These are phyloP conservation scores for Phoxinus phoxinus DNA, from an alignment of 2,113 vertebrate species.

Conservation along the genomic window DNA sequence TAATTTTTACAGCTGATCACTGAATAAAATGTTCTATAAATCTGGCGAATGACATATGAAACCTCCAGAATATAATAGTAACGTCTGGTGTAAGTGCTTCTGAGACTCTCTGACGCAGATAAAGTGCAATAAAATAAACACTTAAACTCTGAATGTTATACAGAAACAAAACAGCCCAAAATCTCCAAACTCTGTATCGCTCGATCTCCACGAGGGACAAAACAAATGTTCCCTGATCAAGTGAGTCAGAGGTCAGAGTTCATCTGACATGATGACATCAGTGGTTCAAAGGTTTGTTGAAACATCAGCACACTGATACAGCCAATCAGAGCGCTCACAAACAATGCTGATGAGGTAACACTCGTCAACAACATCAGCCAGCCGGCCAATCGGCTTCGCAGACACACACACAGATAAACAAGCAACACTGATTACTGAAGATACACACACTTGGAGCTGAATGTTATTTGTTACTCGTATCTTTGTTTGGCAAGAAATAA, in stretches of 20 bases:
- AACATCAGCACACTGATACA: slow-evolving; percentile 62
- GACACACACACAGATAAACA: slow-evolving; percentile 29
- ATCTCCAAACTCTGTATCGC: slow-evolving; percentile 31
- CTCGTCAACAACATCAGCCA: slow-evolving; percentile 54
- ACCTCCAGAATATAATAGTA: background rate
- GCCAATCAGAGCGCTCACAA: slow-evolving; percentile 65
- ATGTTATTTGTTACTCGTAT: background rate
- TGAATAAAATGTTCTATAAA: background rate
- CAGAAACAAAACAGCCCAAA: background rate
- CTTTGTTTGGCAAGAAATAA: background rate
- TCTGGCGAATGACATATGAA: background rate
- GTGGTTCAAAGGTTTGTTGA: slow-evolving; percentile 63
- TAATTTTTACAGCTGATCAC: no score
- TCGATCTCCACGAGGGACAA: slow-evolving; percentile 42
- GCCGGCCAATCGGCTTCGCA: slow-evolving; percentile 43
- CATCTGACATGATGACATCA: slow-evolving; percentile 58
- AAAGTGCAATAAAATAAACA: background rate
- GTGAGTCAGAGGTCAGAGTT: slow-evolving; percentile 26
- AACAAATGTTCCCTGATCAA: slow-evolving; percentile 14
- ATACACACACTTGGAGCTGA: no score
- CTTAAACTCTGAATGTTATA: background rate
- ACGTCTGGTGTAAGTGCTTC: background rate
- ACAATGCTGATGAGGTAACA: slow-evolving; percentile 71
- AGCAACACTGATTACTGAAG: background rate
- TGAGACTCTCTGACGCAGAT: background rate